Evolutionary conservation across 1,140 invertebrate species (phyloP), one percentile per base, ranked within the genome.

Genomic region (Pseudomyrmex concolor): DNA sequence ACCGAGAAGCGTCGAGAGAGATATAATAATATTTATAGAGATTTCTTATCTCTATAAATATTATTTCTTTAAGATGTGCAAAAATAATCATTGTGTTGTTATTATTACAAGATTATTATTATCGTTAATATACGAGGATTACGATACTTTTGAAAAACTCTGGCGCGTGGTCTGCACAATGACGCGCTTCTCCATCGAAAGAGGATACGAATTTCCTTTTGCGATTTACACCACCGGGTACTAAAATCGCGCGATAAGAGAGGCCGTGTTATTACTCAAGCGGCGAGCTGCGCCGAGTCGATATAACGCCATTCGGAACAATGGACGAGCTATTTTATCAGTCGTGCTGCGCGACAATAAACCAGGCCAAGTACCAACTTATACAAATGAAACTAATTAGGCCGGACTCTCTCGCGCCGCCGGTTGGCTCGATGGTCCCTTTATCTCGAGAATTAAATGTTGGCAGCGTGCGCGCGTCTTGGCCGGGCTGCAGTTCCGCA

Each of bases 311-410:
- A 48, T 13, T 34, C 9, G 54, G 50, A 66, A 76, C 45, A 72
- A 76, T 48, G 48, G n/a, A 60, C 9, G 64, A 25, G 22, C 55
- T 64, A 60, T 68, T 88, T 87, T 71, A 17, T 71, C 43, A 55
- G 1, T 51, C 34, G 10, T 12, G 34, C 34, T 34, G 45, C 45
- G 25, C 17, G 34, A 73, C 25, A 48, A 66, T 84, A 59, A 91
- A 91, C 71, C 87, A 76, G 89, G 85, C 77, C 90, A 89, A 91
- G 90, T 88, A 84, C 51, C 90, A 84, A 89, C 89, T 90, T 85
- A 86, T 84, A 73, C 63, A 84, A 90, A 89, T 89, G 90, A 90
- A 89, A 84, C 81, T 89, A 91, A 90, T 90, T 91, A 86, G 83
- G 25, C 84, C 78, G 59, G 57, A 59, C 51, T 68, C 70, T 68